Evolutionary conservation across 2,797 vertebrate species (phyloP).

Genomic region (Microcaecilia unicolor): DNA sequence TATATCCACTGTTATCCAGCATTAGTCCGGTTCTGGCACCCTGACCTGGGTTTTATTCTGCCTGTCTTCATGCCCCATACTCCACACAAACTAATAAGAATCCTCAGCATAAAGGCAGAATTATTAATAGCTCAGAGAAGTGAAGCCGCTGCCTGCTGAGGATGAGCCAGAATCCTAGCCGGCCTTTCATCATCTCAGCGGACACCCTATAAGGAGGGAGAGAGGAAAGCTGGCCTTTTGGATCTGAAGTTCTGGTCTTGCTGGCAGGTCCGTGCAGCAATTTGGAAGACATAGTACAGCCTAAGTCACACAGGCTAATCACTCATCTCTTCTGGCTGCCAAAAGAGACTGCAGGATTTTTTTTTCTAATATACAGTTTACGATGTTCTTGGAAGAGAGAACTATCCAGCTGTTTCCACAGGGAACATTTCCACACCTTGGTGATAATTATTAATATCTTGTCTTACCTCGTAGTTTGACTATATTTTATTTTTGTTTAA

Average conservation of each 20-base stretch:
- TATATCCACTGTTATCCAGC: too few relatives aligned
- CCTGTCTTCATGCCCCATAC: not conserved
- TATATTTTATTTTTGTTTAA: too few relatives aligned
- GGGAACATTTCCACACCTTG: too few relatives aligned
- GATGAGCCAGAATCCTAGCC: conserved; percentile 19
- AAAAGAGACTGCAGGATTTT: too few relatives aligned
- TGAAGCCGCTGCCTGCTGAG: not conserved
- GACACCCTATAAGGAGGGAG: conserved; percentile 41
- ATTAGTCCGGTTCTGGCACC: not conserved
- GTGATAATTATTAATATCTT: too few relatives aligned
- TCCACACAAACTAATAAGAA: conserved; percentile 16
- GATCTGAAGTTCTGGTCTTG: conserved; percentile 11
- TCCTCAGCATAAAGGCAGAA: rapidly evolving
- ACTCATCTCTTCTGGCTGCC: too few relatives aligned
- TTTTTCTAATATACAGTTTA: too few relatives aligned
- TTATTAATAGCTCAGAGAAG: conserved; percentile 1
- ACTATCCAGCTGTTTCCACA: too few relatives aligned
- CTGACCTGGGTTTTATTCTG: rapidly evolving
- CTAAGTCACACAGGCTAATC: too few relatives aligned
- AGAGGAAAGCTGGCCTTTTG: conserved; percentile 33
- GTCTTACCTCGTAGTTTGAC: too few relatives aligned
- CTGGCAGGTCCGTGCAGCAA: conserved; percentile 34
- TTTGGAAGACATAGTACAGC: too few relatives aligned
- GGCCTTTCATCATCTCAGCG: conserved; percentile 17
- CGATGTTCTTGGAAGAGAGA: too few relatives aligned